A percentile compares a stretch with the other conserved stretches of the same genome.
phyloP scores from a whole-genome alignment of 2,888 invertebrate genomes.

The Cantharis flavilabris region DNA sequence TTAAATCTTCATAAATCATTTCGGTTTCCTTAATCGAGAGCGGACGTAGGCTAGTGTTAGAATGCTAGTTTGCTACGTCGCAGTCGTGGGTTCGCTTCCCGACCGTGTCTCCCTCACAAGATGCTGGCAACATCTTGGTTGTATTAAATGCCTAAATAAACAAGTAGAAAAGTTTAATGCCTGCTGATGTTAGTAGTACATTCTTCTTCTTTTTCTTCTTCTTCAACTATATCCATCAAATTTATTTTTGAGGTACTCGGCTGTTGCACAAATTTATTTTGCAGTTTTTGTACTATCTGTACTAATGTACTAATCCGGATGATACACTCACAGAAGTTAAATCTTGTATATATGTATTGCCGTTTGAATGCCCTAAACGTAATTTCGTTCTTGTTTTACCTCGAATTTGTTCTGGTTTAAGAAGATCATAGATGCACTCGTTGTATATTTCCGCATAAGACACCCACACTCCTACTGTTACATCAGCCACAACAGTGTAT shows the following conservation, averaged over 20 bases:
- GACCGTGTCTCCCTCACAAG: too few species aligned
- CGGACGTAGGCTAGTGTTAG: too few species aligned
- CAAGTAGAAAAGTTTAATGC: too few species aligned
- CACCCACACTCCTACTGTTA: conserved; percentile 69
- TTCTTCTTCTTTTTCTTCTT: too few species aligned
- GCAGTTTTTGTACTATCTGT: neutral
- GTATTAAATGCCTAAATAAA: too few species aligned
- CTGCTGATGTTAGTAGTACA: too few species aligned
- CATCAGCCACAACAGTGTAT: conserved; percentile 34
- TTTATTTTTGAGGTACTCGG: neutral
- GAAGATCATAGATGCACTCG: conserved; percentile 82
- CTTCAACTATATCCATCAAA: neutral
- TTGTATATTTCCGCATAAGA: conserved; percentile 92
- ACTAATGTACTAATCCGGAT: conserved; percentile 64
- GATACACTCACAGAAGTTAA: conserved; percentile 54
- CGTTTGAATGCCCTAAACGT: conserved; percentile 61
- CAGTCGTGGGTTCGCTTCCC: too few species aligned
- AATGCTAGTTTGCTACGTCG: too few species aligned
- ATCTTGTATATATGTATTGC: conserved; percentile 62
- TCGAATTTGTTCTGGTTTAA: conserved; percentile 49
- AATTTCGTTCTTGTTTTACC: conserved; percentile 59
- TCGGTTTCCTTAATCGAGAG: too few species aligned
- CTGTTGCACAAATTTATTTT: conserved; percentile 21
- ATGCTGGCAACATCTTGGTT: too few species aligned
- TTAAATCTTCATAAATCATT: too few species aligned